Conservation (phyloP, 2,888 invertebrate species). For the Junonia oenone region DNA sequence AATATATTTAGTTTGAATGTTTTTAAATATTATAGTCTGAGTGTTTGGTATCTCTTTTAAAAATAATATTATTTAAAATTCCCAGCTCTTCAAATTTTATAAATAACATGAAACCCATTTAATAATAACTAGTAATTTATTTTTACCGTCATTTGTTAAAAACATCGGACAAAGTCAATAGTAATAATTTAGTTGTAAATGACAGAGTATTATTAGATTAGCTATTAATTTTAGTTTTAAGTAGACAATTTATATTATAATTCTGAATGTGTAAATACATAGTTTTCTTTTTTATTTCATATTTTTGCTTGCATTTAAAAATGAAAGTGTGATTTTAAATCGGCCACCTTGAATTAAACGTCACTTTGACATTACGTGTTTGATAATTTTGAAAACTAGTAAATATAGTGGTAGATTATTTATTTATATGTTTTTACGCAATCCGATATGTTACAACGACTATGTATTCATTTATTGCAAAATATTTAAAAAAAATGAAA, state of each 20-base stretch:
- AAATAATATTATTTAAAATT: too few species aligned
- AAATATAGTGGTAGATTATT: slow-evolving; percentile 20
- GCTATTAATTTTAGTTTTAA: slow-evolving; percentile 51
- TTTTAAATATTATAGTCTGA: too few species aligned
- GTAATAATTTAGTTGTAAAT: slow-evolving; percentile 40
- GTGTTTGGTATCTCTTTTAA: too few species aligned
- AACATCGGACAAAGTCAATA: slow-evolving; percentile 33
- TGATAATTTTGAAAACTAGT: slow-evolving; percentile 5
- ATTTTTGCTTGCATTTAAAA: slow-evolving; percentile 38
- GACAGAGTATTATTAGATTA: slow-evolving; percentile 64
- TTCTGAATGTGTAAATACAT: slow-evolving; percentile 32
- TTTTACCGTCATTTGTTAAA: background rate
- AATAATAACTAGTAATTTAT: background rate
- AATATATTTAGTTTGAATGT: too few species aligned
- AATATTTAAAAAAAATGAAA: slow-evolving; percentile 17
- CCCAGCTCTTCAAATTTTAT: too few species aligned
- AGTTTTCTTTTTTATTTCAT: slow-evolving; percentile 25
- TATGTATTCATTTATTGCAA: slow-evolving; percentile 18
- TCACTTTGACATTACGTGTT: background rate
- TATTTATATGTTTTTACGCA: slow-evolving; percentile 24
- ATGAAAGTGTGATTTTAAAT: slow-evolving; percentile 36
- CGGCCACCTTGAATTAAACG: background rate
- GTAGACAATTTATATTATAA: slow-evolving; percentile 51
- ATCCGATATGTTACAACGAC: background rate
- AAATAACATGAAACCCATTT: too few species aligned